These are phyloP conservation scores for Smittia sp. DNA, from an alignment of 2,888 invertebrate species.

Conservation along the genomic window DNA sequence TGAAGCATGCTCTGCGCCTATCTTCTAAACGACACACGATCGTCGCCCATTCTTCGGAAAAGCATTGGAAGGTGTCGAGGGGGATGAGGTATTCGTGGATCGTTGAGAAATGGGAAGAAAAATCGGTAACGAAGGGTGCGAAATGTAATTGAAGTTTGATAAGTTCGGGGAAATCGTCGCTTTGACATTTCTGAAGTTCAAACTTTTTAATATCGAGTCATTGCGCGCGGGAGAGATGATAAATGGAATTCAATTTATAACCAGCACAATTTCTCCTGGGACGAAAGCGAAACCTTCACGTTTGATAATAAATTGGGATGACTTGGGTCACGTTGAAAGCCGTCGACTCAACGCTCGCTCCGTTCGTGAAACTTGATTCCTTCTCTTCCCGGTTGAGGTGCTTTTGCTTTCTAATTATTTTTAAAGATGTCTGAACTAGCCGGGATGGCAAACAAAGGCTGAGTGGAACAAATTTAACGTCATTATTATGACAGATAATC, in stretches of 20 bases:
- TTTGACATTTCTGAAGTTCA: not conserved
- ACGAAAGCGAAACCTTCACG: not conserved
- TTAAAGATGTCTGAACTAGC: conserved; percentile 34
- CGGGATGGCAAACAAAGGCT: not conserved
- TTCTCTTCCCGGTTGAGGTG: not conserved
- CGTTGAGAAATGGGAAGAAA: not conserved
- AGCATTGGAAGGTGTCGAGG: not conserved
- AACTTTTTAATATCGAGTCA: not conserved
- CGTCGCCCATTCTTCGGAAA: conserved; percentile 17
- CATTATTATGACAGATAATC: conserved; percentile 41
- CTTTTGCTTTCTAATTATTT: not conserved
- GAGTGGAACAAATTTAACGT: conserved; percentile 39
- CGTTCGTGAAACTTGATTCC: not conserved
- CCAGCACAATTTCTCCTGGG: not conserved
- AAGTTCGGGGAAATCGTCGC: not conserved
- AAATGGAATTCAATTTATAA: not conserved
- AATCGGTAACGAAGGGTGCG: not conserved
- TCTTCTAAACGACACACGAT: conserved; percentile 19
- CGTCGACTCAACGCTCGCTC: not conserved
- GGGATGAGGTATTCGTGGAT: not conserved
- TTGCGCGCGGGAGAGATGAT: conserved; percentile 4
- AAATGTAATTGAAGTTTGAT: not conserved
- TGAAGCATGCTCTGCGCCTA: not conserved
- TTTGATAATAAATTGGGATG: conserved; percentile 22
- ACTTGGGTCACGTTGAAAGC: not conserved